A percentile compares a stretch with the other conserved stretches of the same genome.
Conservation (phyloP, 2,888 invertebrate species). For the Oasisia sp. region DNA sequence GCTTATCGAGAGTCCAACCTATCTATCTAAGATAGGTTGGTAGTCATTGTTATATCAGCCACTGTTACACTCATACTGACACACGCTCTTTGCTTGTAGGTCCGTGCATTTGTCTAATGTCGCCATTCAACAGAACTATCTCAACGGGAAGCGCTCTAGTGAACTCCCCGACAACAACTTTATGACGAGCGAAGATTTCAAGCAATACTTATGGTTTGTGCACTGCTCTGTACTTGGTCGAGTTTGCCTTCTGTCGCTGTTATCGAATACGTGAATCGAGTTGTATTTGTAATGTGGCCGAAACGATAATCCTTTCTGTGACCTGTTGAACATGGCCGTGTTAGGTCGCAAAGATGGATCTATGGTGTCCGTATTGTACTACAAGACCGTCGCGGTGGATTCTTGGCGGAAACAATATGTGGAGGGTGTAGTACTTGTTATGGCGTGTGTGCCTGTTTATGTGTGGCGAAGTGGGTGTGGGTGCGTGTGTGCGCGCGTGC, state of each 20-base stretch:
- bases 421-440: background rate
- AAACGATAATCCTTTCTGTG: too few relatives aligned
- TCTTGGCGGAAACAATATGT: too few relatives aligned
- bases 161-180: conserved; percentile 80
- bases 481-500: background rate
- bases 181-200: conserved; percentile 83
- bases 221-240: background rate
- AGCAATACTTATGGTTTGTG: conserved; percentile 73
- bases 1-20: too few relatives aligned
- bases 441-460: background rate
- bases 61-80: too few relatives aligned
- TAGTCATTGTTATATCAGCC: too few relatives aligned
- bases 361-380: too few relatives aligned
- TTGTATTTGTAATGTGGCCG: background rate
- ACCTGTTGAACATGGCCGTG: too few relatives aligned
- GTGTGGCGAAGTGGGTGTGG: background rate
- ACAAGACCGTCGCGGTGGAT: too few relatives aligned
- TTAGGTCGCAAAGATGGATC: too few relatives aligned
- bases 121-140: conserved; percentile 88
- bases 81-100: conserved; percentile 39
- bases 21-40: too few relatives aligned
- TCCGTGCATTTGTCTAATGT: conserved; percentile 89
- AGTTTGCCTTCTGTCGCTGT: background rate
- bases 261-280: background rate
- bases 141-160: conserved; percentile 68